phyloP scores from a whole-genome alignment of 2,113 vertebrate genomes.

The Phalacrocorax carbo region DNA sequence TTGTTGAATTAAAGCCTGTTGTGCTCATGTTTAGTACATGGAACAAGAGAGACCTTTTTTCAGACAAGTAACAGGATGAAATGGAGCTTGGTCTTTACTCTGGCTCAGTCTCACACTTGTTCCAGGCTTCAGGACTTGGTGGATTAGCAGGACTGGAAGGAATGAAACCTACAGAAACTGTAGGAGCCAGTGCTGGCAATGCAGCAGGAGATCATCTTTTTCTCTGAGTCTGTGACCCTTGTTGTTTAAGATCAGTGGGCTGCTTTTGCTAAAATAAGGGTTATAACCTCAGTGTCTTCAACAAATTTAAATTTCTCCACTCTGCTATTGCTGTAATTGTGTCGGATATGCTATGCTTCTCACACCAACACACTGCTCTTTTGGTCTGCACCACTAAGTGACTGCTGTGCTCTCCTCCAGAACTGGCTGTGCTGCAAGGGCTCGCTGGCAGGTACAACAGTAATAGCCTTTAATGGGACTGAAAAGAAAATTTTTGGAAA shows the following conservation, averaged over 20 bases:
- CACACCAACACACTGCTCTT: neutral
- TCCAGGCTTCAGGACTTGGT: neutral
- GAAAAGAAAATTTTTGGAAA: neutral
- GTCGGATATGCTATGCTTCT: neutral
- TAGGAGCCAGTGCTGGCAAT: neutral
- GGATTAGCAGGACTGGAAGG: neutral
- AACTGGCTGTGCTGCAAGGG: neutral
- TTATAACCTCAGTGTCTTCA: neutral
- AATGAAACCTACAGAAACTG: neutral
- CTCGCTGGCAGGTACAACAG: neutral
- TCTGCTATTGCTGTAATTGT: neutral
- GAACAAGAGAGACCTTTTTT: neutral
- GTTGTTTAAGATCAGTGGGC: neutral
- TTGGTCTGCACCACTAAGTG: rapidly evolving
- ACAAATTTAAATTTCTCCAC: neutral
- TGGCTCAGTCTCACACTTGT: neutral
- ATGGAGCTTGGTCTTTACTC: neutral
- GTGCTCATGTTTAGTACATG: neutral
- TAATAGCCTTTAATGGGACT: rapidly evolving
- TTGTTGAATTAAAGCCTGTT: neutral
- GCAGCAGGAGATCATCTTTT: neutral
- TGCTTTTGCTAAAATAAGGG: neutral
- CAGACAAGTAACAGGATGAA: neutral
- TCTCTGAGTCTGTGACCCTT: neutral
- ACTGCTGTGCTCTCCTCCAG: neutral